A percentile compares a stretch with the other conserved stretches of the same genome.
phyloP scores from a whole-genome alignment of 1,140 invertebrate genomes.

The Neuroterus valhalla region DNA sequence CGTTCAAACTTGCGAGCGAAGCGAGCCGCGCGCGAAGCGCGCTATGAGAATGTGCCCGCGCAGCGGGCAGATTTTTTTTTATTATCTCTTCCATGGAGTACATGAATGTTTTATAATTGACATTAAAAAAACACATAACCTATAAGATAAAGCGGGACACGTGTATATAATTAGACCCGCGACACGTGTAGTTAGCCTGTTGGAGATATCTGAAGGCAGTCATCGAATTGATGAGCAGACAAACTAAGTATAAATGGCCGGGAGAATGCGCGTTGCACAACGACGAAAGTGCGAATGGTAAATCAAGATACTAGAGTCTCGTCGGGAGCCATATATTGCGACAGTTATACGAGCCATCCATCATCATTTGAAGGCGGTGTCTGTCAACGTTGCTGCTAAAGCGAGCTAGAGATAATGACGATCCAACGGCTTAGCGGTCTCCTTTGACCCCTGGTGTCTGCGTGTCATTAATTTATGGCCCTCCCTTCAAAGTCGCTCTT shows the following conservation, averaged over 20 bases:
- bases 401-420: conserved; percentile 59
- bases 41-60: too few species aligned
- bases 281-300: conserved; percentile 60
- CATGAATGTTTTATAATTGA: not conserved
- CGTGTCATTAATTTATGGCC: conserved; percentile 59
- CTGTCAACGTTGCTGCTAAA: conserved; percentile 61
- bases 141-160: not conserved
- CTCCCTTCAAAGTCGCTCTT: conserved; percentile 34
- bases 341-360: conserved; percentile 70
- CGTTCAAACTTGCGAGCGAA: too few species aligned
- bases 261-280: conserved; percentile 30
- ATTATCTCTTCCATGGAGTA: too few species aligned
- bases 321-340: conserved; percentile 61
- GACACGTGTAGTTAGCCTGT: not conserved
- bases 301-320: conserved; percentile 67
- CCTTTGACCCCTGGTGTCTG: conserved; percentile 55
- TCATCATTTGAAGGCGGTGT: conserved; percentile 67
- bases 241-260: conserved; percentile 18
- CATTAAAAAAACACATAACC: not conserved
- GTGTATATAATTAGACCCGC: too few species aligned
- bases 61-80: too few species aligned
- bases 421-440: conserved; percentile 52
- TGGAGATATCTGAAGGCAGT: not conserved
- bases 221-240: conserved; percentile 3
- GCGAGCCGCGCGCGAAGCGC: too few species aligned